Evolutionary conservation across 2,797 vertebrate species (phyloP).

Genomic region (Hippoglossus hippoglossus): DNA sequence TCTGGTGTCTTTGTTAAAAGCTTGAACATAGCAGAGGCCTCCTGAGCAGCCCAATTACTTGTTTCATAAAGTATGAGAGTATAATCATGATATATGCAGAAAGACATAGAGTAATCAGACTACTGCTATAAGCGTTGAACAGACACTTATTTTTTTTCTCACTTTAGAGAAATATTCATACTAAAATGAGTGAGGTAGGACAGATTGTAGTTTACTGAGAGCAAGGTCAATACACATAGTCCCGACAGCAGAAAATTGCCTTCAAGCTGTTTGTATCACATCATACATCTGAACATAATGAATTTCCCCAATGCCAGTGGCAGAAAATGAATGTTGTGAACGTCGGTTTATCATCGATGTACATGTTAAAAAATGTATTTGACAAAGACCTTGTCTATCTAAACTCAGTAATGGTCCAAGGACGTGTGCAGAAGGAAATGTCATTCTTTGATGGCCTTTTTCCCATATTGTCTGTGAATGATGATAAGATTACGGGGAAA

Average conservation of each 20-base stretch:
- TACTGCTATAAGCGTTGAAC: too few species aligned
- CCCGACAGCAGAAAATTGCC: slow-evolving; percentile 25
- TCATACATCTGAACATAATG: slow-evolving; percentile 23
- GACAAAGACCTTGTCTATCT: slow-evolving; percentile 62
- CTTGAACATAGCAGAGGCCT: not conserved
- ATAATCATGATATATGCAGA: not conserved
- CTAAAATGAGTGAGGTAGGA: not conserved
- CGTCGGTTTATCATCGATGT: slow-evolving; percentile 41
- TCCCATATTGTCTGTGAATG: slow-evolving; percentile 53
- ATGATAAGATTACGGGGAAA: slow-evolving; percentile 61
- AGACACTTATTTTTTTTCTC: not conserved
- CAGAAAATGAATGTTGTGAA: slow-evolving; percentile 55
- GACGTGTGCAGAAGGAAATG: slow-evolving; percentile 65
- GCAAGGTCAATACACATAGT: slow-evolving; percentile 31
- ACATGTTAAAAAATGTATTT: slow-evolving; percentile 57
- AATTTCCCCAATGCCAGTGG: slow-evolving; percentile 29
- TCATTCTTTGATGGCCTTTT: slow-evolving; percentile 74
- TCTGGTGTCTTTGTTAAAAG: slow-evolving; percentile 12
- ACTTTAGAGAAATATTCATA: not conserved
- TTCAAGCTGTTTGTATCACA: slow-evolving; percentile 24
- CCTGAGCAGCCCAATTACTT: not conserved
- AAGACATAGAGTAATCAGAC: not conserved
- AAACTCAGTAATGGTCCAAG: slow-evolving; percentile 41
- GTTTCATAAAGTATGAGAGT: not conserved
- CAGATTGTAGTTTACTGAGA: slow-evolving; percentile 14